These are phyloP conservation scores for Argentina silus DNA, from an alignment of 2,797 vertebrate genomes.

Conservation along the genomic window DNA sequence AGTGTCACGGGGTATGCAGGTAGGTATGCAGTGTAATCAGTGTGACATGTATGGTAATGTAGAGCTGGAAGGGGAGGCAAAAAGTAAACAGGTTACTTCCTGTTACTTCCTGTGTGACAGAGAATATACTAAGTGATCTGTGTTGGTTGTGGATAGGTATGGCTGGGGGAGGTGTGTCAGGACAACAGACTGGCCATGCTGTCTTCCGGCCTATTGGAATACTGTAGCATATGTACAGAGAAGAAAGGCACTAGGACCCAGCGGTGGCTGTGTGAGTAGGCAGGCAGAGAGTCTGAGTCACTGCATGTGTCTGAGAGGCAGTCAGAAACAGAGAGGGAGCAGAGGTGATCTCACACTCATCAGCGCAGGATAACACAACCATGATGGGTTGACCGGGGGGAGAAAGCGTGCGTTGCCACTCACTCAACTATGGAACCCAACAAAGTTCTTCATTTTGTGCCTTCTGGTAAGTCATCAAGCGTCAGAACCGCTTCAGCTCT, in stretches of 20 bases:
- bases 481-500: not conserved
- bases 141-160: no score
- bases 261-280: slow-evolving; percentile 51
- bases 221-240: not conserved
- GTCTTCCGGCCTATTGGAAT: no score
- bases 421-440: slow-evolving; percentile 80
- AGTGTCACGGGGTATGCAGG: not conserved
- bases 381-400: slow-evolving; percentile 83
- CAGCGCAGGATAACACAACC: slow-evolving; percentile 80
- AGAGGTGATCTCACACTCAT: slow-evolving; percentile 80
- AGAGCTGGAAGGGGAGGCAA: no score
- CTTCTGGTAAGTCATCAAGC: slow-evolving; percentile 76
- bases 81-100: no score
- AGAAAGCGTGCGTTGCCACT: slow-evolving; percentile 68
- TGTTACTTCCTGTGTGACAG: no score
- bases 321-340: slow-evolving; percentile 69
- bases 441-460: slow-evolving; percentile 87
- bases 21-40: no score
- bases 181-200: not conserved
- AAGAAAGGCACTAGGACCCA: slow-evolving; percentile 80
- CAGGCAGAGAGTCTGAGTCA: slow-evolving; percentile 82
- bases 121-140: no score
- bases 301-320: slow-evolving; percentile 80
- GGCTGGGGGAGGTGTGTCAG: not conserved
- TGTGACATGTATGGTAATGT: no score